A percentile compares a stretch with the other conserved stretches of the same genome.
These are phyloP conservation scores for Anthrax anthrax DNA, from an alignment of 2,888 invertebrate species.

Conservation along the genomic window DNA sequence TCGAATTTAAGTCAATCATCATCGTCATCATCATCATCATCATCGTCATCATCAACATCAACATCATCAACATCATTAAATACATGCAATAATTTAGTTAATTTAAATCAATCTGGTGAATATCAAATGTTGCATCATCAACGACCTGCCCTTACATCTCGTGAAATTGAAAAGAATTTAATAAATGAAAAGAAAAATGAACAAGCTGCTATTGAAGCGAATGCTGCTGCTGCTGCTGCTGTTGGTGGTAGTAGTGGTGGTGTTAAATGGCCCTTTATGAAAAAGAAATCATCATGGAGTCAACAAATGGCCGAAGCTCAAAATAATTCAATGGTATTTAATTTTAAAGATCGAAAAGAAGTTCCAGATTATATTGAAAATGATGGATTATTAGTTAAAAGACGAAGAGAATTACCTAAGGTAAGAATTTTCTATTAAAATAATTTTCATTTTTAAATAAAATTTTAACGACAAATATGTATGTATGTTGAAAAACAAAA, in stretches of 20 bases:
- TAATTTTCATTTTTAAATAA: too few relatives aligned
- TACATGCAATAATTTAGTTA: neutral
- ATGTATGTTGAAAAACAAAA: too few relatives aligned
- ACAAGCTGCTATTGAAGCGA: constrained; percentile 19
- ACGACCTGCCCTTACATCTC: constrained; percentile 36
- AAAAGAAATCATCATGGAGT: constrained; percentile 15
- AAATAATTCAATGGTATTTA: constrained; percentile 68
- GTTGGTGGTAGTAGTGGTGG: constrained; percentile 9
- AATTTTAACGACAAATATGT: too few relatives aligned
- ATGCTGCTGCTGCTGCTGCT: constrained; percentile 9
- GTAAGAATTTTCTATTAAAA: too few relatives aligned
- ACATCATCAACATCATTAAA: too few relatives aligned
- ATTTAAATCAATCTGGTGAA: neutral
- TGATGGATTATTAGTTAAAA: constrained; percentile 61
- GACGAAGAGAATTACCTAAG: constrained; percentile 56
- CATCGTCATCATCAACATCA: constrained; percentile 1
- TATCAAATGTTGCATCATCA: neutral
- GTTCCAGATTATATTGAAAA: constrained; percentile 87
- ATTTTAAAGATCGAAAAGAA: constrained; percentile 71
- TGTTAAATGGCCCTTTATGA: constrained; percentile 13
- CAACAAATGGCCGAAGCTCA: constrained; percentile 27
- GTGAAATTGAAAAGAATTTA: constrained; percentile 53
- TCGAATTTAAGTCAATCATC: constrained; percentile 15
- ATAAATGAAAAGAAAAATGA: constrained; percentile 50
- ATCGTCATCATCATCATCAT: constrained; percentile 14